Evolutionary conservation across 2,113 vertebrate genomes (phyloP).

Genomic region (Gasterosteus aculeatus): DNA sequence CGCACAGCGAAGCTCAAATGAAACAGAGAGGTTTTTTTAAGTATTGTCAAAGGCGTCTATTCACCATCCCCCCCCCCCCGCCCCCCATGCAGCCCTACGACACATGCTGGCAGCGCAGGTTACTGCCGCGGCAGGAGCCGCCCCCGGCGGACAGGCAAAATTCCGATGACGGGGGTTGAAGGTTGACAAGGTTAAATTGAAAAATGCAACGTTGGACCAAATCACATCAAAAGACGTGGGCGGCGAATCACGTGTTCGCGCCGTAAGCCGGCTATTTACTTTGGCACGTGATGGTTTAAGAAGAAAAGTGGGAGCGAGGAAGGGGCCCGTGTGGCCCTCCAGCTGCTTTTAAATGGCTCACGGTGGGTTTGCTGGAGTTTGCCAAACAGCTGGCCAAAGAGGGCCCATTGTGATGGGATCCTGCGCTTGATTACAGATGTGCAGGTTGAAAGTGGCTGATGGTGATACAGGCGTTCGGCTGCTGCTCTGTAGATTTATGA

Average conservation of each 20-base stretch:
- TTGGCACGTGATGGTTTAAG: neutral
- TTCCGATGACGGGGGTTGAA: neutral
- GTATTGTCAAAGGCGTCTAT: neutral
- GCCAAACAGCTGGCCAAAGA: conserved; percentile 28
- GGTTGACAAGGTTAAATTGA: neutral
- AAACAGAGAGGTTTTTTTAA: conserved; percentile 20
- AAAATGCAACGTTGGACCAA: conserved; percentile 19
- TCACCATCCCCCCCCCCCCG: neutral
- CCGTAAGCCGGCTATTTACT: conserved; percentile 32
- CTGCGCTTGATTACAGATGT: conserved; percentile 35
- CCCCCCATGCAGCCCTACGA: neutral
- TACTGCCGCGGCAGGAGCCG: neutral
- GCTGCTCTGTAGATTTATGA: conserved; percentile 31
- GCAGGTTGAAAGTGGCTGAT: conserved; percentile 25
- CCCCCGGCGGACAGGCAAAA: neutral
- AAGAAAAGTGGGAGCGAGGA: neutral
- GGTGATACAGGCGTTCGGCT: conserved; percentile 22
- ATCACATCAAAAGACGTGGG: conserved; percentile 30
- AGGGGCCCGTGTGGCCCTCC: conserved; percentile 49
- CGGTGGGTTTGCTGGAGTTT: conserved; percentile 52
- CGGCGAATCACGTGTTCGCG: conserved; percentile 5
- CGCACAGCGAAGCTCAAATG: conserved; percentile 21
- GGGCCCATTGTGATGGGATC: conserved; percentile 14
- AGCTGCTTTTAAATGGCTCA: conserved; percentile 64
- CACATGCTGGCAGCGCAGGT: neutral